A percentile compares a stretch with the other conserved stretches of the same genome.
These are phyloP conservation scores for Euplexia lucipara DNA, from an alignment of 2,888 invertebrate genomes.

Conservation along the genomic window DNA sequence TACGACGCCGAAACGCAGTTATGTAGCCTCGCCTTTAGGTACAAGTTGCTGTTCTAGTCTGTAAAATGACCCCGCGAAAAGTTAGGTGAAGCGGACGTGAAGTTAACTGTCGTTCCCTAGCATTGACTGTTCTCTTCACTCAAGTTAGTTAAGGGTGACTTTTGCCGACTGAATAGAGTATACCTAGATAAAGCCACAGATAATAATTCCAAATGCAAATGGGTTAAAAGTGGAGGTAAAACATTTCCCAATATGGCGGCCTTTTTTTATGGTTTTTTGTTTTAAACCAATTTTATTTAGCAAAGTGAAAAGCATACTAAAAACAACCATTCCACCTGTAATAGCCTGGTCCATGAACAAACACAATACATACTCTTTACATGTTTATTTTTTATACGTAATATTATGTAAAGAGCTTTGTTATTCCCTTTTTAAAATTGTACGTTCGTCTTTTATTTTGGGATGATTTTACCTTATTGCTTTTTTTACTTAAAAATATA, in stretches of 20 bases:
- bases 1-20: too few species aligned
- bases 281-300: background rate
- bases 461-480: background rate
- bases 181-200: too few species aligned
- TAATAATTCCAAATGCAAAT: too few species aligned
- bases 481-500: background rate
- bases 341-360: constrained; percentile 7
- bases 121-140: too few species aligned
- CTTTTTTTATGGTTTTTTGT: background rate
- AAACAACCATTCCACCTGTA: constrained; percentile 1
- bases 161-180: too few species aligned
- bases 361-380: constrained; percentile 1
- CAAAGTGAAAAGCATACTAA: background rate
- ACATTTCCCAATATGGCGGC: background rate
- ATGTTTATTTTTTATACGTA: constrained; percentile 13
- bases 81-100: too few species aligned
- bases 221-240: background rate
- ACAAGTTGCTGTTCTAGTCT: too few species aligned
- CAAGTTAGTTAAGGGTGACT: too few species aligned
- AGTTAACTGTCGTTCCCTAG: too few species aligned
- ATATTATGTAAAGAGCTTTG: constrained; percentile 7
- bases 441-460: background rate
- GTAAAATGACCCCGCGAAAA: too few species aligned
- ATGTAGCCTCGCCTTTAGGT: too few species aligned
- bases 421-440: background rate